Percentiles rank a stretch among this genome's conserved stretches.
These are phyloP conservation scores for Sciaenops ocellatus DNA, from an alignment of 2,797 vertebrate genomes.

Conservation along the genomic window DNA sequence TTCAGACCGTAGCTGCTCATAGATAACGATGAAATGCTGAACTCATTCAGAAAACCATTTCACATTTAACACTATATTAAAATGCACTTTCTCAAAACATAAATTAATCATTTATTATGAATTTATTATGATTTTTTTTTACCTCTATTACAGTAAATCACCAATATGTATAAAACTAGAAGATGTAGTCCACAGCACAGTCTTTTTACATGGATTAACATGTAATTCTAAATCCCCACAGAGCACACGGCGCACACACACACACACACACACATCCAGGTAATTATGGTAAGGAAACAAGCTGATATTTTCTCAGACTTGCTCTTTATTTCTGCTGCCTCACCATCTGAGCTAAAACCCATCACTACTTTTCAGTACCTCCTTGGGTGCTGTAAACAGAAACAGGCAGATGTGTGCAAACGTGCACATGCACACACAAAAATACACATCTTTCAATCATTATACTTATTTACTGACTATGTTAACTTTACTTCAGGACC, in stretches of 20 bases:
- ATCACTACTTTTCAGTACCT: conserved; percentile 50
- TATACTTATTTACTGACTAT: conserved; percentile 2
- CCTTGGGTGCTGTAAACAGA: conserved; percentile 48
- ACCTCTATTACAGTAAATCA: background rate
- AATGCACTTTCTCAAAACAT: background rate
- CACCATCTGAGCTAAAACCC: conserved; percentile 62
- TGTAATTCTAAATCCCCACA: conserved; percentile 10
- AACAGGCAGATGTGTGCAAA: conserved; percentile 47
- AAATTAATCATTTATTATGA: background rate
- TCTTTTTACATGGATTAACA: background rate
- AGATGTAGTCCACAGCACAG: background rate
- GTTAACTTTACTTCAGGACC: background rate
- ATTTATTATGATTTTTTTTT: background rate
- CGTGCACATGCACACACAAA: conserved; percentile 14
- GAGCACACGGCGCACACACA: background rate
- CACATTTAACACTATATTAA: background rate
- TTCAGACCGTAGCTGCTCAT: conserved; percentile 12
- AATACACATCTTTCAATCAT: conserved; percentile 38
- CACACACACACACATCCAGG: conserved; percentile 10
- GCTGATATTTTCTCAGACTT: conserved; percentile 31
- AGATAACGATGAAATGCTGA: conserved; percentile 13
- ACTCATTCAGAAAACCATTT: background rate
- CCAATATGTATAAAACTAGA: background rate
- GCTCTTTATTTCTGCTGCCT: conserved; percentile 37
- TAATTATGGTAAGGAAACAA: conserved; percentile 33